phyloP scores from a whole-genome alignment of 1,140 invertebrate genomes.

The Drosophila kepulauana region DNA sequence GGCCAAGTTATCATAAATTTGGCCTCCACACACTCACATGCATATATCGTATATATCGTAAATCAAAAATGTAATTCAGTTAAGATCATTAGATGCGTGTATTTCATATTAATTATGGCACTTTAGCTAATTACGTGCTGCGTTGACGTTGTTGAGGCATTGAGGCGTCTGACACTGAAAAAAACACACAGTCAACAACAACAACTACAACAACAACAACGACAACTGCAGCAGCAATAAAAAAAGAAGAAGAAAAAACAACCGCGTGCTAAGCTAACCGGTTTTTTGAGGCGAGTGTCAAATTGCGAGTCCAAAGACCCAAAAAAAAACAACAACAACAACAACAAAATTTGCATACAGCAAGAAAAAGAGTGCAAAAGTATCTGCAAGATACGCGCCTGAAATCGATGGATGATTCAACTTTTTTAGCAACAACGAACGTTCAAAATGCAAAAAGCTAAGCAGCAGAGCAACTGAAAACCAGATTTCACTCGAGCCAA shows the following conservation, averaged over 20 bases:
- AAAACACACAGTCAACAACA: neutral
- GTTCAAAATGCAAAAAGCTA: slow-evolving; percentile 57
- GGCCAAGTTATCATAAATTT: slow-evolving; percentile 61
- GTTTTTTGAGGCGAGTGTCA: slow-evolving; percentile 47
- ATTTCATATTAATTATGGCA: slow-evolving; percentile 72
- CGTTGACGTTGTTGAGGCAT: slow-evolving; percentile 21
- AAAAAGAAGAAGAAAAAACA: neutral
- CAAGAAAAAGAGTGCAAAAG: slow-evolving; percentile 46
- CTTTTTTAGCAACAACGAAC: slow-evolving; percentile 20
- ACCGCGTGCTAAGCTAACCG: slow-evolving; percentile 40
- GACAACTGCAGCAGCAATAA: neutral
- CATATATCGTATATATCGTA: slow-evolving; percentile 27
- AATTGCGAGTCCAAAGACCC: slow-evolving; percentile 65
- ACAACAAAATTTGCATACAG: slow-evolving; percentile 58
- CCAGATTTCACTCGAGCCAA: slow-evolving; percentile 71
- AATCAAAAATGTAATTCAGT: slow-evolving; percentile 63
- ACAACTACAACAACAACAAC: neutral
- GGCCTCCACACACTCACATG: slow-evolving; percentile 10
- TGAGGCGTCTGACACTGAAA: slow-evolving; percentile 37
- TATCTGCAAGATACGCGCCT: slow-evolving; percentile 70
- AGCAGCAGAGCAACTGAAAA: slow-evolving; percentile 50
- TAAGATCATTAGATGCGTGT: slow-evolving; percentile 62
- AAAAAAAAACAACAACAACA: slow-evolving; percentile 34
- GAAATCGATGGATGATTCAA: slow-evolving; percentile 77
- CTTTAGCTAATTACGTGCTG: slow-evolving; percentile 57